These are phyloP conservation scores for Odontomachus brunneus DNA, from an alignment of 1,140 invertebrate genomes.

Conservation along the genomic window DNA sequence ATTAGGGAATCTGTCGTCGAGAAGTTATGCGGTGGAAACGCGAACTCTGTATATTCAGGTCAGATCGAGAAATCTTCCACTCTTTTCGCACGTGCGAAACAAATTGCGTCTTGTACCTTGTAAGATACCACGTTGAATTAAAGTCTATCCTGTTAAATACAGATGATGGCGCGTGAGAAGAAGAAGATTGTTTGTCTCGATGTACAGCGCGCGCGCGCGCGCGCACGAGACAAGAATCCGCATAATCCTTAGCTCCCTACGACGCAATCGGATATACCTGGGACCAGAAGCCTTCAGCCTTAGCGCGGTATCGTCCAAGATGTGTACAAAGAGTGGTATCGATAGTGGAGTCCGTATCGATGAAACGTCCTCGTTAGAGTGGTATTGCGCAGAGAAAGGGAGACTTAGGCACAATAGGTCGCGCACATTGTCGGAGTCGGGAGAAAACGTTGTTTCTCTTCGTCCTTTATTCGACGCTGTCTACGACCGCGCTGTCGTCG, in stretches of 20 bases:
- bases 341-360: not conserved
- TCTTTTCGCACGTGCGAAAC: no score
- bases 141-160: no score
- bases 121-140: no score
- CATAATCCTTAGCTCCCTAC: not conserved
- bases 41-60: not conserved
- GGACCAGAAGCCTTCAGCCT: conserved; percentile 13
- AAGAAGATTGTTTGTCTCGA: not conserved
- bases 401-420: conserved; percentile 54
- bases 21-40: not conserved
- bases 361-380: conserved; percentile 6
- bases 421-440: conserved; percentile 35
- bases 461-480: conserved; percentile 84
- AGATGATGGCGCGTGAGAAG: no score
- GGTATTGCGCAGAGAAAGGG: conserved; percentile 15
- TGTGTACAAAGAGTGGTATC: not conserved
- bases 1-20: no score
- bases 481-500: conserved; percentile 88
- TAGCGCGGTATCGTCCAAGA: conserved; percentile 19
- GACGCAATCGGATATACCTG: conserved; percentile 14
- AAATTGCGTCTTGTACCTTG: no score
- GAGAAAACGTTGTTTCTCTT: not conserved
- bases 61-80: no score
- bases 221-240: not conserved
- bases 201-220: no score